Evolutionary conservation across 1,140 invertebrate genomes (phyloP), one percentile per base, ranked within the genome.

Genomic region (Himalopsyche phryganea): DNA sequence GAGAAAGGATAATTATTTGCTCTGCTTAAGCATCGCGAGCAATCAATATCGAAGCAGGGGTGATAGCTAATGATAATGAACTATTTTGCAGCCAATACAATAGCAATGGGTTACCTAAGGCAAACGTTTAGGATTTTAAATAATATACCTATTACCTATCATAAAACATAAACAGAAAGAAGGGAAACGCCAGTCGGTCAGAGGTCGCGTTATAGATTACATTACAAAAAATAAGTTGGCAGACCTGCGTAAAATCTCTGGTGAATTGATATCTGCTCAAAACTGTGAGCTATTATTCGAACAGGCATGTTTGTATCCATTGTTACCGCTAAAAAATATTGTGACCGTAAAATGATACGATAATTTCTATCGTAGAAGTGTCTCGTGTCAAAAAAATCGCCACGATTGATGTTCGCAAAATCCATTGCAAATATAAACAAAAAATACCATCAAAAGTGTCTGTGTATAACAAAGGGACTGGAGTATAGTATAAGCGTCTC

Each of bases 321-420:
- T 56, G 52, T 55, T 47, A 11, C 14, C 32, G 32, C 14, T 47
- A 28, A 60, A 59, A 60, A 60, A 60, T 60, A 53, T 53, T 47
- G 58, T 60, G 58, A 60, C 50, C 44, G 49, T 51, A 60, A 60
- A 69, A 70, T 64, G 69, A 71, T 71, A 68, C 66, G 67, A 33
- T 48, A 44, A 53, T 48, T 53, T 51, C 45, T 46, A 52, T 45
- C 54, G 58, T 42, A 45, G 20, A 23, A 52, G 50, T 59, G 47
- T 59, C 50, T 35, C 15, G 56, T 58, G 36, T 50, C 23, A 9
- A 28, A 28, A 28, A 28, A 28, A 28, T 28, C 23, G 23, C 23
- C 23, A 9, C 23, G 23, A 28, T 28, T 28, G 38, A 17, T 17
- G 14, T 40, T 38, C 46, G 19, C 50, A 45, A 47, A 54, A 35